These are phyloP conservation scores for Takifugu bimaculatus DNA, from an alignment of 2,113 vertebrate genomes.

Conservation along the genomic window DNA sequence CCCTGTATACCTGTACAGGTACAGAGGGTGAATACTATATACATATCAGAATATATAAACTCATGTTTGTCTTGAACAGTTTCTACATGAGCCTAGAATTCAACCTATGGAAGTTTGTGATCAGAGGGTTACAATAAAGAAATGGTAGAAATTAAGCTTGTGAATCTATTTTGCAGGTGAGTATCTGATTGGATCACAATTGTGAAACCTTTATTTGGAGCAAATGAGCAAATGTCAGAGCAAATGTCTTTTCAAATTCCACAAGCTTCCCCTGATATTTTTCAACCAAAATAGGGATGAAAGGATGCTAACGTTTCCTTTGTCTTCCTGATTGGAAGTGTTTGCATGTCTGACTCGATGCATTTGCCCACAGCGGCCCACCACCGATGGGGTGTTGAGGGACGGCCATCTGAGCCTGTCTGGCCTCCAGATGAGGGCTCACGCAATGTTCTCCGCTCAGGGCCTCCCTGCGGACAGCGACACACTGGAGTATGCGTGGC, in stretches of 20 bases:
- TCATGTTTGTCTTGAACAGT: background rate
- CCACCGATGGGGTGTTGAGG: slow-evolving; percentile 85
- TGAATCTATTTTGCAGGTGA: slow-evolving; percentile 22
- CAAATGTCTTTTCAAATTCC: no score
- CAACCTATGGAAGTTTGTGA: background rate
- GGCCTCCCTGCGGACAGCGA: slow-evolving; percentile 87
- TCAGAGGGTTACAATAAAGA: no score
- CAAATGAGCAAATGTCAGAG: no score
- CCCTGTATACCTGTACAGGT: no score
- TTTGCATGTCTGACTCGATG: background rate
- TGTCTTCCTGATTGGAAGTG: background rate
- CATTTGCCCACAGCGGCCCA: slow-evolving; percentile 77
- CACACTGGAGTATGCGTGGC: slow-evolving; percentile 94
- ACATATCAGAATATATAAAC: no score
- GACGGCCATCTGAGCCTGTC: slow-evolving; percentile 94
- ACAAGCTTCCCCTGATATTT: no score
- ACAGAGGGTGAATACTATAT: no score
- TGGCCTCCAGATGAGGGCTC: slow-evolving; percentile 92
- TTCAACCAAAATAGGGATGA: no score
- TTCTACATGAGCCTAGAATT: background rate
- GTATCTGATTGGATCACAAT: slow-evolving; percentile 24
- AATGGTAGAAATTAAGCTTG: background rate
- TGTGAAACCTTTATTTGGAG: slow-evolving; percentile 5
- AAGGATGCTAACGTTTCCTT: background rate
- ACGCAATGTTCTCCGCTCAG: slow-evolving; percentile 96